Conservation (phyloP, 2,797 vertebrate genomes). For the Pseudochirops cupreus region DNA sequence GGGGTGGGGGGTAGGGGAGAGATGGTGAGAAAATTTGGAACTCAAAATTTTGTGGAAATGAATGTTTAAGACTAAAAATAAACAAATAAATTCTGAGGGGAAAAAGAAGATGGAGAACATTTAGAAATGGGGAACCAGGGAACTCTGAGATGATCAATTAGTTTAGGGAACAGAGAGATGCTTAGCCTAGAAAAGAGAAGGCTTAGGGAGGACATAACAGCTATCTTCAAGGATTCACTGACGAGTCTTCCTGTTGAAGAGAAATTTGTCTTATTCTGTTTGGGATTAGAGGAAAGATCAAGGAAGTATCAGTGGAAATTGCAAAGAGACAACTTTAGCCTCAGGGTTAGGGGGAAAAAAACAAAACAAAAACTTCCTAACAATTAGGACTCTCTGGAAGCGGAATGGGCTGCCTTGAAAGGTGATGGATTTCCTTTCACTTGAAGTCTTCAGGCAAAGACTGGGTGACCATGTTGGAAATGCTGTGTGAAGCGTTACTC, state of each 20-base stretch:
- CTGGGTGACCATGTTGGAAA: neutral
- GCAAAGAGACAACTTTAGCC: neutral
- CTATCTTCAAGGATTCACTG: neutral
- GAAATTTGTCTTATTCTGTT: neutral
- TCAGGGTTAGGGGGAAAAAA: neutral
- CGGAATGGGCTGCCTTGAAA: neutral
- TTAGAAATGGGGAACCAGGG: neutral
- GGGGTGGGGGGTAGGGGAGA: no score
- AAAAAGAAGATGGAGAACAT: neutral
- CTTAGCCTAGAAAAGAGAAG: neutral
- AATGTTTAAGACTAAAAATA: no score
- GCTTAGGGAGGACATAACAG: neutral
- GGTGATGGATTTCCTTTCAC: neutral
- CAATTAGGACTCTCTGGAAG: neutral
- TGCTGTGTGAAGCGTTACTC: neutral
- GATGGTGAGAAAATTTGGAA: no score
- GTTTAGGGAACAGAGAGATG: neutral
- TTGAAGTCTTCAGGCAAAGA: neutral
- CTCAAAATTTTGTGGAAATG: no score
- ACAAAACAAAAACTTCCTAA: neutral
- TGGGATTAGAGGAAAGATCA: neutral
- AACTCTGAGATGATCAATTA: neutral
- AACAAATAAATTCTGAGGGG: no score
- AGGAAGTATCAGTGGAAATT: neutral
- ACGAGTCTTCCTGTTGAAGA: neutral